Percentiles rank a stretch among this genome's conserved stretches.
Conservation (phyloP, 2,797 vertebrate genomes). For the Enteromius afrohamiltoni region DNA sequence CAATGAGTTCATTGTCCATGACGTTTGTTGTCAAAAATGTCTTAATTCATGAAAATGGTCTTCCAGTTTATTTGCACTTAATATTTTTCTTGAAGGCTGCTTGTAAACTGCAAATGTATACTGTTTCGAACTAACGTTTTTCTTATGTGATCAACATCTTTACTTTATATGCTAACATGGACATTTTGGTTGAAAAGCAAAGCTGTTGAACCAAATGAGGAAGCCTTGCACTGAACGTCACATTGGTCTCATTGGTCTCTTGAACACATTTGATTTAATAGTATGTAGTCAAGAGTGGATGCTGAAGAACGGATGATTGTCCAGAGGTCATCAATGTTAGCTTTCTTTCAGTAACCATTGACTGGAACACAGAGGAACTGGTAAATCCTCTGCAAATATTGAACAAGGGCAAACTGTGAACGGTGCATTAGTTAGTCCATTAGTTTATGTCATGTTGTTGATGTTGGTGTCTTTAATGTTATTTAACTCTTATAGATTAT, state of each 20-base stretch:
- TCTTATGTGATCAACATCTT: slow-evolving; percentile 20
- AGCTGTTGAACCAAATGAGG: slow-evolving; percentile 31
- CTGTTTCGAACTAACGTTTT: slow-evolving; percentile 19
- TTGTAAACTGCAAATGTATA: slow-evolving; percentile 49
- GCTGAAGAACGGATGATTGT: slow-evolving; percentile 30
- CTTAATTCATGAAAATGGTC: slow-evolving; percentile 37
- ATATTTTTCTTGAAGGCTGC: slow-evolving; percentile 31
- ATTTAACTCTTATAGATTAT: slow-evolving; percentile 73
- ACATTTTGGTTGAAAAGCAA: slow-evolving; percentile 31
- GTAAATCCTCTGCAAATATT: slow-evolving; percentile 52
- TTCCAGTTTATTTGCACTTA: slow-evolving; percentile 55
- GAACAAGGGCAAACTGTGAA: slow-evolving; percentile 48
- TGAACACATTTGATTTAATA: slow-evolving; percentile 41
- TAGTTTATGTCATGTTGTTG: slow-evolving; percentile 58
- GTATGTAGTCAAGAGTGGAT: slow-evolving; percentile 15
- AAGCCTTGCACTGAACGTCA: slow-evolving; percentile 42
- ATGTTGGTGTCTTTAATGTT: slow-evolving; percentile 65
- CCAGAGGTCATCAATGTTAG: slow-evolving; percentile 27
- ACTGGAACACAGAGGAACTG: slow-evolving; percentile 50
- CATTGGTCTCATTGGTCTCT: slow-evolving; percentile 24
- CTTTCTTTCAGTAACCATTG: slow-evolving; percentile 42
- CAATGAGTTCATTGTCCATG: not conserved
- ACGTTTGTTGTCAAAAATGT: not conserved
- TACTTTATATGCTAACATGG: slow-evolving; percentile 20
- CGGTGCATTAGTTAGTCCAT: slow-evolving; percentile 58